Percentiles rank a stretch among this genome's conserved stretches.
These are phyloP conservation scores for Laupala kohalensis DNA, from an alignment of 1,140 invertebrate genomes.

Conservation along the genomic window DNA sequence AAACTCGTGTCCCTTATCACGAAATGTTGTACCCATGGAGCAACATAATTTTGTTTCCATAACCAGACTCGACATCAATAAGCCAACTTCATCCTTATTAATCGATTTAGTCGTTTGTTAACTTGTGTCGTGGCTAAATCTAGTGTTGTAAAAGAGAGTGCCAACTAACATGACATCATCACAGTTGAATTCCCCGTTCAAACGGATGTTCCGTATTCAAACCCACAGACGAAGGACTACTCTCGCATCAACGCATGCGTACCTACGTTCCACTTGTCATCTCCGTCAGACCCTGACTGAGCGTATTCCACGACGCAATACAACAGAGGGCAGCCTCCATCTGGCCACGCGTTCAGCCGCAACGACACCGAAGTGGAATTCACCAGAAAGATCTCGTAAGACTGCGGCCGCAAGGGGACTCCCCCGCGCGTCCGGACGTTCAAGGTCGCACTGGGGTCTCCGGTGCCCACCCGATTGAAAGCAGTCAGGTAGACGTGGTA, in stretches of 20 bases:
- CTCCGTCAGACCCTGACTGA: background rate
- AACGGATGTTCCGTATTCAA: no score
- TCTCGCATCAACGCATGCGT: no score
- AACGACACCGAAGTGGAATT: slow-evolving; percentile 17
- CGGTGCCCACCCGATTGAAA: slow-evolving; percentile 30
- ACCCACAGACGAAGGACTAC: no score
- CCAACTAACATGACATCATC: background rate
- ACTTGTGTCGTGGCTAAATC: no score
- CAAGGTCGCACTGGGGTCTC: slow-evolving; percentile 26
- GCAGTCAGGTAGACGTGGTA: slow-evolving; percentile 34
- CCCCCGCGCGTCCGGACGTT: slow-evolving; percentile 5
- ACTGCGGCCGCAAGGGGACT: slow-evolving; percentile 25
- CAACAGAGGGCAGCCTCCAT: slow-evolving; percentile 40
- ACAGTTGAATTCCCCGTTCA: background rate
- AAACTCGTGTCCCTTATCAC: no score
- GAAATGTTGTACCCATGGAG: no score
- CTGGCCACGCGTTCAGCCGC: slow-evolving; percentile 32
- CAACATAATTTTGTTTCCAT: no score
- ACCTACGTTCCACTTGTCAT: slow-evolving; percentile 11
- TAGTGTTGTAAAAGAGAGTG: background rate
- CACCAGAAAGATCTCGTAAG: slow-evolving; percentile 21
- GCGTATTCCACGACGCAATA: slow-evolving; percentile 42
- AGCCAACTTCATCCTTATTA: no score
- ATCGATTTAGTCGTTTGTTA: no score
- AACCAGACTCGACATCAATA: no score